These are phyloP conservation scores for Nemotelus nigrinus DNA, from an alignment of 2,888 invertebrate genomes.

Conservation along the genomic window DNA sequence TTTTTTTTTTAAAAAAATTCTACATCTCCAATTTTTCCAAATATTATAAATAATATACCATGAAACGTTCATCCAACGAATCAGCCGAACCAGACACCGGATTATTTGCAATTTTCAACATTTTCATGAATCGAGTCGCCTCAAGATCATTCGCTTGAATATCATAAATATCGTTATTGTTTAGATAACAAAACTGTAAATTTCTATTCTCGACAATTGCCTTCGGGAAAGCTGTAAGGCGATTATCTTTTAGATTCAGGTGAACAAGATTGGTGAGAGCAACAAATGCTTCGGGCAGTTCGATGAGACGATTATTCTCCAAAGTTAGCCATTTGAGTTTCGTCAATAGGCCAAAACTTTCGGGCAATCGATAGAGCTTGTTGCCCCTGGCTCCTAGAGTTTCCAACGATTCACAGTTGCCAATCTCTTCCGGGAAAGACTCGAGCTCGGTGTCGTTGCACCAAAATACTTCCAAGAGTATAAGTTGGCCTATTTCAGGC, in stretches of 20 bases:
- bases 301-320: constrained; percentile 70
- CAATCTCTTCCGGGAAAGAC: constrained; percentile 71
- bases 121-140: constrained; percentile 64
- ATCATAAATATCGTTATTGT: constrained; percentile 61
- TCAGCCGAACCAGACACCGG: constrained; percentile 61
- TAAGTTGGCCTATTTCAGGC: constrained; percentile 70
- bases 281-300: constrained; percentile 67
- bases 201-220: constrained; percentile 65
- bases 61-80: not conserved
- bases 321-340: constrained; percentile 75
- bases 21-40: constrained; percentile 8
- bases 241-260: constrained; percentile 71
- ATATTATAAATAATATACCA: constrained; percentile 16
- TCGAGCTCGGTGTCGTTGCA: constrained; percentile 71
- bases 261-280: constrained; percentile 69
- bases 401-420: constrained; percentile 70
- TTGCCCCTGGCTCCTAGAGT: constrained; percentile 76
- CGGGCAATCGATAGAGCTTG: constrained; percentile 68
- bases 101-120: constrained; percentile 68
- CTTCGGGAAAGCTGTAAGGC: constrained; percentile 67
- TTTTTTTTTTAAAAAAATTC: constrained; percentile 27
- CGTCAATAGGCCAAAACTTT: constrained; percentile 68
- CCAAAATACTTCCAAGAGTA: constrained; percentile 73
- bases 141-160: constrained; percentile 55
- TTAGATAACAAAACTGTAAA: constrained; percentile 68